Percentiles rank a stretch among this genome's conserved stretches.
Evolutionary conservation across 2,888 invertebrate genomes (phyloP).

Genomic region (Thecocarcelia acutangulata): DNA sequence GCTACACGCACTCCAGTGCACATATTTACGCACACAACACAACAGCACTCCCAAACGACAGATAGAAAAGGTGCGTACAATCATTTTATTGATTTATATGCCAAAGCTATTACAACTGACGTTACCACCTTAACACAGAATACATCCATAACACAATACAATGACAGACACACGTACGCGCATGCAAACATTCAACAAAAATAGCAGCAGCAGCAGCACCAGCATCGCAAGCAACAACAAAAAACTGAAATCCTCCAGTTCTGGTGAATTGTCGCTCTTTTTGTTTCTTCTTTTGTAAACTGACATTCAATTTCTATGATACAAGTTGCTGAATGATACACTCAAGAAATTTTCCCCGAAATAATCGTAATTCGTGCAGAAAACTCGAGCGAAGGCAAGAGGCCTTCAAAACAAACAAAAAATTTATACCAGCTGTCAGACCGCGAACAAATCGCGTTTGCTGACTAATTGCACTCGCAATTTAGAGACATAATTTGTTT

Average conservation of each 20-base stretch:
- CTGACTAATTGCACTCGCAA: too few relatives aligned
- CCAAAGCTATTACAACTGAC: slow-evolving; percentile 79
- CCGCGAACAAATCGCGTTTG: too few relatives aligned
- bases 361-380: too few relatives aligned
- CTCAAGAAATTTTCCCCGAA: slow-evolving; percentile 14
- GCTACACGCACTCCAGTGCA: slow-evolving; percentile 54
- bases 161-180: slow-evolving; percentile 3
- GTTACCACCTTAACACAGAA: slow-evolving; percentile 71
- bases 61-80: slow-evolving; percentile 66
- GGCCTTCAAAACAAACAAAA: too few relatives aligned
- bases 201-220: slow-evolving; percentile 7
- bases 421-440: too few relatives aligned
- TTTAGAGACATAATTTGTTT: too few relatives aligned
- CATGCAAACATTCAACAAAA: slow-evolving; percentile 39
- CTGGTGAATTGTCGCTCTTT: slow-evolving; percentile 31
- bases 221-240: slow-evolving; percentile 37
- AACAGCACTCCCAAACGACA: slow-evolving; percentile 37
- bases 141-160: slow-evolving; percentile 31
- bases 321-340: slow-evolving; percentile 28
- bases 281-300: background rate
- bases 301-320: slow-evolving; percentile 34
- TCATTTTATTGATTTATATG: slow-evolving; percentile 79
- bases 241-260: slow-evolving; percentile 34
- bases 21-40: slow-evolving; percentile 63
- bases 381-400: too few relatives aligned